Base-by-base conservation (phyloP, 2,797 vertebrate genomes). In the Hydrolagus colliei region DNA sequence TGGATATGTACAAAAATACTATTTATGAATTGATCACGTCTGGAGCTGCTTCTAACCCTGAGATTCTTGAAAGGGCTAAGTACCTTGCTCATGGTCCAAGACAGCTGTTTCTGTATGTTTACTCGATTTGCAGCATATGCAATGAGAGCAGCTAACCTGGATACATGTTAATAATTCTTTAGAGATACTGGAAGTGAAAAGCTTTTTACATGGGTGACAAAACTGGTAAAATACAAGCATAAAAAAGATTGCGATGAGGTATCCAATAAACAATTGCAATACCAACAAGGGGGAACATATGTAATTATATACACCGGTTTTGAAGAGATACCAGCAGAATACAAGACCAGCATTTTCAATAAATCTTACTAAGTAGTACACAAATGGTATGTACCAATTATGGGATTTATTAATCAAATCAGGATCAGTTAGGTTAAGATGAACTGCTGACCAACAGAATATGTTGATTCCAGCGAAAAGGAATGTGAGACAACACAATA, bases 381-480 rank as follows among this genome's bases (percentile, higher is more conserved):
- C 93, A 0, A 95, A 94, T 90, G 97, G 92, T 86, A 91, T 90
- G 89, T 96, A 96, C 97, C 98, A 98, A 88, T 96, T 97, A 87
- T 97, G 97, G 59, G 96, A 96, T 88, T 98, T 98, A 88, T 96
- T 97, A 86, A 99, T 99, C 90, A 99, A 92, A 89, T 99, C 98
- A 0, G 97, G 95, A 92, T 95, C 96, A 1, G 90, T 94, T 86
- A 99, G 95, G 88, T 97, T 95, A 87, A 99, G 95, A 89, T 98
- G 98, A 78, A 96, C 96, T 0, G 96, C 98, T 0, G 98, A 99
- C 98, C 98, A 99, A 93, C 98, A 99, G 93, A 99, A 99, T 95
- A 98, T 96, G 89, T 98, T 99, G 92, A 99, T 98, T 86, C 97
- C 97, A 0, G 97, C 96, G 6, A 98, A 99, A 20, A 99, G 94